Conservation (phyloP, 2,113 vertebrate species). For the Prunella himalayana region DNA sequence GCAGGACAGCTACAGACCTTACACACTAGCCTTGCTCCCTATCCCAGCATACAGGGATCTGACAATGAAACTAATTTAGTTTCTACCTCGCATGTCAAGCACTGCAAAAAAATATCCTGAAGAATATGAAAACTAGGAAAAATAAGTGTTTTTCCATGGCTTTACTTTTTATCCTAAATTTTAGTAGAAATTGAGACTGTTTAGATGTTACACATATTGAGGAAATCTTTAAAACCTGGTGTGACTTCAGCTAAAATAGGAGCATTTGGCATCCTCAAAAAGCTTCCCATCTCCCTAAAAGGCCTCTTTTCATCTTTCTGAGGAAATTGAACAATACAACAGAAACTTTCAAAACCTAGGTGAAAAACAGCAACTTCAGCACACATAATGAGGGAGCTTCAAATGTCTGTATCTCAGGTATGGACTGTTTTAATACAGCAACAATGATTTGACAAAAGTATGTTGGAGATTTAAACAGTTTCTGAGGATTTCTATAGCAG, state of each 20-base stretch:
- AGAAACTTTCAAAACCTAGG: not conserved
- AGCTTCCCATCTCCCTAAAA: not conserved
- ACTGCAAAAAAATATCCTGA: not conserved
- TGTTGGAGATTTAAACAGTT: not conserved
- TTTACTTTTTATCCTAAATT: constrained; percentile 14
- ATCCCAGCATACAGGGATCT: not conserved
- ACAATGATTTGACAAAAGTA: not conserved
- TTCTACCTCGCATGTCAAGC: not conserved
- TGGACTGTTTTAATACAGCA: not conserved
- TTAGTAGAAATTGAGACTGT: not conserved
- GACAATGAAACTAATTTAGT: not conserved
- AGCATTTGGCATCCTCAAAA: not conserved
- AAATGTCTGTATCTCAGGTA: not conserved
- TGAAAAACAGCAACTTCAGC: constrained; percentile 1
- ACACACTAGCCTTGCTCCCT: not conserved
- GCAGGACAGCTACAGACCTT: not conserved
- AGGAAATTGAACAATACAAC: not conserved
- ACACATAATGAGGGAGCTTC: not conserved
- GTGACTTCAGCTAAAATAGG: not conserved
- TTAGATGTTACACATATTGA: not conserved
- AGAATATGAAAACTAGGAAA: not conserved
- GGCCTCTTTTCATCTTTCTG: not conserved
- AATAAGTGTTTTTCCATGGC: not conserved
- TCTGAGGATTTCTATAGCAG: not conserved
- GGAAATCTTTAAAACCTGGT: not conserved